Conservation (phyloP, 2,797 vertebrate genomes). For the Triplophysa yarkandensis region DNA sequence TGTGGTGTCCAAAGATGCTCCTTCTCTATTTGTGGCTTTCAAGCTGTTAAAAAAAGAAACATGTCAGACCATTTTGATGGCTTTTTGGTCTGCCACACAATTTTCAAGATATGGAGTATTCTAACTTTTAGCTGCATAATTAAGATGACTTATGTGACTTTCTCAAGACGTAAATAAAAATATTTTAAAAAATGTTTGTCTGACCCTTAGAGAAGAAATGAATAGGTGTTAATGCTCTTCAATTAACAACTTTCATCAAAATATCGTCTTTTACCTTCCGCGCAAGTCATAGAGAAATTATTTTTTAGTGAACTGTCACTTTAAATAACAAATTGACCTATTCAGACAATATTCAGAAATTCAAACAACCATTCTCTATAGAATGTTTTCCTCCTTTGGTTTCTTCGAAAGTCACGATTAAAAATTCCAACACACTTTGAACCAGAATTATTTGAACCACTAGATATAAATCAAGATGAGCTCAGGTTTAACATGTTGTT, state of each 20-base stretch:
- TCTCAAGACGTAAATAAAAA: too few species aligned
- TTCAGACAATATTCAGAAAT: too few species aligned
- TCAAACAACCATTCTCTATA: too few species aligned
- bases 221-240: too few species aligned
- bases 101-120: not conserved
- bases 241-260: too few species aligned
- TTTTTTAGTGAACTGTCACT: too few species aligned
- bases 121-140: not conserved
- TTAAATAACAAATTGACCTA: too few species aligned
- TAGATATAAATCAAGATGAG: not conserved
- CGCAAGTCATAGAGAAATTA: too few species aligned
- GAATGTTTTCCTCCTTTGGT: not conserved
- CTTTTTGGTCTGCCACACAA: not conserved
- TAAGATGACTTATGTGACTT: too few species aligned
- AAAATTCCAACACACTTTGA: not conserved
- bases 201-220: too few species aligned
- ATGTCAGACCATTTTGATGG: not conserved
- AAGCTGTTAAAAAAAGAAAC: conserved; percentile 16
- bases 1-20: conserved; percentile 53
- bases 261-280: too few species aligned
- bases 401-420: not conserved
- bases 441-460: not conserved
- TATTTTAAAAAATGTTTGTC: too few species aligned
- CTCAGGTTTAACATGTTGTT: not conserved
- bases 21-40: not conserved